Conservation (phyloP, 1,140 invertebrate genomes). For the Cotesia typhae region DNA sequence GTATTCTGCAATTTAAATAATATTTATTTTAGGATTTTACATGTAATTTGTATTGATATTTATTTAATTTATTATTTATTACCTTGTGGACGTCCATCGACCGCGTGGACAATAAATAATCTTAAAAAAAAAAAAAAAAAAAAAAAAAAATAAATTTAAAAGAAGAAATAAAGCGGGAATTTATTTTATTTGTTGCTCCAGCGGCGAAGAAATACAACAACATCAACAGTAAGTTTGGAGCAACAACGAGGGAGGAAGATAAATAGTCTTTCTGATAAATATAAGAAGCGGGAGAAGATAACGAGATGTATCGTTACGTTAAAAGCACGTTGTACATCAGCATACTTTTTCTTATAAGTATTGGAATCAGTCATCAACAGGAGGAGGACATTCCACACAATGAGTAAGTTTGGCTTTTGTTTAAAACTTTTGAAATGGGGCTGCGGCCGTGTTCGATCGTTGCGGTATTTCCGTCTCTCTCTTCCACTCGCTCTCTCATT, state of each 20-base stretch:
- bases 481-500: conserved; percentile 4
- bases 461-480: conserved; percentile 7
- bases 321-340: conserved; percentile 47
- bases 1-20: too few relatives aligned
- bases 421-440: conserved; percentile 37
- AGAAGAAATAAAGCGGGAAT: background rate
- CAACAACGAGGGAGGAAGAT: background rate
- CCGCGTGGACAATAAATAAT: conserved; percentile 5
- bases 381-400: conserved; percentile 86
- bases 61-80: background rate
- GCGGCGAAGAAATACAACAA: too few relatives aligned
- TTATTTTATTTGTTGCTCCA: too few relatives aligned
- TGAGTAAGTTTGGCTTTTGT: conserved; percentile 72
- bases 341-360: conserved; percentile 55
- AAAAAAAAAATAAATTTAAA: background rate
- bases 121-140: background rate
- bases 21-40: background rate
- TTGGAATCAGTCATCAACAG: conserved; percentile 68
- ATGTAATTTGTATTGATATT: background rate
- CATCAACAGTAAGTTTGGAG: background rate
- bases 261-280: conserved; percentile 16
- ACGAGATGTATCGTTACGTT: conserved; percentile 40
- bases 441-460: conserved; percentile 35
- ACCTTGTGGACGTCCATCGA: background rate
- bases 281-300: conserved; percentile 19